Conservation (phyloP, 1,140 invertebrate species). For the Plutomurus gul region DNA sequence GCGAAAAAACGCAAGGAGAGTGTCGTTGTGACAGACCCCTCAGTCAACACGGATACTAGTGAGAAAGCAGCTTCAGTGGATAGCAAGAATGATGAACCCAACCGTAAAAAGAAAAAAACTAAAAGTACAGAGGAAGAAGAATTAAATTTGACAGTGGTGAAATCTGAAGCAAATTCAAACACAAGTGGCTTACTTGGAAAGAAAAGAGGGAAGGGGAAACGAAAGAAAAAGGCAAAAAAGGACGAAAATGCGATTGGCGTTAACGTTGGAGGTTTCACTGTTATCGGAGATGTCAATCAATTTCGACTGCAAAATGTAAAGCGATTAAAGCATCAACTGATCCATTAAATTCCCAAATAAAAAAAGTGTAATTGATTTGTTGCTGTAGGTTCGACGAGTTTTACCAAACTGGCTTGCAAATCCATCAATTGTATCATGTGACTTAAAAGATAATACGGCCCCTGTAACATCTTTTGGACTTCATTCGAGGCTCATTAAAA, state of each 20-base stretch:
- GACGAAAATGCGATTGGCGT: slow-evolving; percentile 16
- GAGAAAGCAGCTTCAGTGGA: background rate
- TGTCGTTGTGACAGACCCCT: background rate
- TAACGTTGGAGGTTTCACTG: slow-evolving; percentile 50
- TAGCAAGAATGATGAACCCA: background rate
- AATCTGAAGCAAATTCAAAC: background rate
- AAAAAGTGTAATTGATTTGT: background rate
- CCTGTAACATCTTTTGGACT: slow-evolving; percentile 67
- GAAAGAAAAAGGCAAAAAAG: background rate
- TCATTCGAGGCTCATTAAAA: slow-evolving; percentile 66
- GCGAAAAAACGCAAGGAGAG: slow-evolving; percentile 21
- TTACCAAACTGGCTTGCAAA: slow-evolving; percentile 84
- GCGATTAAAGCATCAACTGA: slow-evolving; percentile 25
- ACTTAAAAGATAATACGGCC: slow-evolving; percentile 66
- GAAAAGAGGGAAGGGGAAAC: background rate
- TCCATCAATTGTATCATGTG: slow-evolving; percentile 73
- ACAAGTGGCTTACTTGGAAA: background rate
- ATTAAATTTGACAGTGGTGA: too few relatives aligned
- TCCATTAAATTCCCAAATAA: background rate
- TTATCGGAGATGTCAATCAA: slow-evolving; percentile 43
- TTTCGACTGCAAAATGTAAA: slow-evolving; percentile 42
- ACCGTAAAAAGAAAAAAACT: background rate
- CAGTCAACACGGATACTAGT: background rate
- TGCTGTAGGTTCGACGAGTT: slow-evolving; percentile 67
- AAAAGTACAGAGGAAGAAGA: background rate